Evolutionary conservation across 1,140 invertebrate species (phyloP), one percentile per base, ranked within the genome.

Genomic region (Tetragonula clypearis): DNA sequence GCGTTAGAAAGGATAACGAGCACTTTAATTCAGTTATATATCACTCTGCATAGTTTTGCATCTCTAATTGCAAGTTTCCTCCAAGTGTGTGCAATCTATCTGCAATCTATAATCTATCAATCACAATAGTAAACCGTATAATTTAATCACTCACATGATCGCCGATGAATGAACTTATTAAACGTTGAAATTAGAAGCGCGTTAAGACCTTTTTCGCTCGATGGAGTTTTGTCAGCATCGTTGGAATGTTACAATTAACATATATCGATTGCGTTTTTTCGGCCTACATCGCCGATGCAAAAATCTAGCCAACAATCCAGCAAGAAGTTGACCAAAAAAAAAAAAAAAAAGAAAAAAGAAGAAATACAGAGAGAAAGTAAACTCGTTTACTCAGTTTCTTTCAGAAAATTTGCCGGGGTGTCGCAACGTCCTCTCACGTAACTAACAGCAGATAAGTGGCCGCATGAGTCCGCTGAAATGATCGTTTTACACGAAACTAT

Each of bases 341-440:
- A 49, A 49, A 49, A 0, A 49, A 41, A 41, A 8, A 41, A 6
- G 2, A 41, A 49, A 9, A 49, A 49, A 49, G 9, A 58, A 76
- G 85, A 87, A 86, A 65, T 76, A 69, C 73, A 12, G 60, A 78
- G 87, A 89, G 88, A 90, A 90, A 87, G 87, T 82, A 89, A 76
- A 85, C 82, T 89, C 30, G 87, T 85, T 89, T 75, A 49, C 73
- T 35, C 35, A 66, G 23, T 79, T 65, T 87, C 60, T 87, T 83
- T 89, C 85, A 90, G 87, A 90, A 90, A 89, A 90, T 90, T 89
- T 69, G 78, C 81, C 58, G 78, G 41, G 17, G 75, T 89, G 81
- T 87, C 76, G 88, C 89, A 90, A 85, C 79, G 55, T 72, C 79
- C 71, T 87, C 80, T 90, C 84, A 86, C 76, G 86, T 53, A 62